Percentiles rank a stretch among this genome's conserved stretches.
Evolutionary conservation across 1,140 invertebrate species (phyloP).

Genomic region (Ceratina calcarata): DNA sequence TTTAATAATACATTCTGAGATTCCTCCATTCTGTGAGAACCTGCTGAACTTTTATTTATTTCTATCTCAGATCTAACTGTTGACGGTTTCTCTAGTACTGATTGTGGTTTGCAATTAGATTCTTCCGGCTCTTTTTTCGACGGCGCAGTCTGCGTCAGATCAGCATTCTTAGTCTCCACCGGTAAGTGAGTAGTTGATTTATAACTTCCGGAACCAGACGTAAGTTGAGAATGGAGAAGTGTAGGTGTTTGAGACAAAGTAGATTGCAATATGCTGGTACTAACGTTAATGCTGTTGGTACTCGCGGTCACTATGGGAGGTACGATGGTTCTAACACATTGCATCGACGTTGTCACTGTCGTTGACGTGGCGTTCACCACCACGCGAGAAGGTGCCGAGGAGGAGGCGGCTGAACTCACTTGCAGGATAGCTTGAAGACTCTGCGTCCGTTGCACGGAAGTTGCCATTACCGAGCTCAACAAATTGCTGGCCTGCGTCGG

Average conservation of each 20-base stretch:
- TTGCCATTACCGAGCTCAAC: constrained; percentile 70
- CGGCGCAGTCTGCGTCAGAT: constrained; percentile 57
- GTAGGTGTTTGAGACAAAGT: constrained; percentile 77
- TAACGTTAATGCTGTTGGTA: constrained; percentile 69
- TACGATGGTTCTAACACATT: constrained; percentile 71
- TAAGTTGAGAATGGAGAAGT: constrained; percentile 73
- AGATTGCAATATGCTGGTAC: constrained; percentile 77
- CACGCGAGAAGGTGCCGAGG: constrained; percentile 62
- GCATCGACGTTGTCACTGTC: constrained; percentile 65
- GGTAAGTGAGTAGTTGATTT: constrained; percentile 71
- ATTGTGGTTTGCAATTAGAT: constrained; percentile 53
- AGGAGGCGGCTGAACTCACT: constrained; percentile 64
- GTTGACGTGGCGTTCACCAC: constrained; percentile 66
- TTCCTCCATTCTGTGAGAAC: constrained; percentile 83
- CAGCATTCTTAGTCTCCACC: constrained; percentile 73
- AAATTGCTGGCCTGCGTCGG: constrained; percentile 74
- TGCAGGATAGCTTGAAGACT: constrained; percentile 74
- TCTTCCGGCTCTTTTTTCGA: constrained; percentile 72
- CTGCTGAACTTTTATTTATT: constrained; percentile 58
- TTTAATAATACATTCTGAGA: constrained; percentile 95
- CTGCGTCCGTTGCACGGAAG: constrained; percentile 69
- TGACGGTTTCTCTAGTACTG: constrained; percentile 63
- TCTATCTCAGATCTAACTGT: constrained; percentile 65
- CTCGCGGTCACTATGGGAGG: constrained; percentile 69
- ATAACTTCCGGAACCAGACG: constrained; percentile 70